Evolutionary conservation across 2,888 invertebrate genomes (phyloP).

Genomic region (Nudaria mundana): DNA sequence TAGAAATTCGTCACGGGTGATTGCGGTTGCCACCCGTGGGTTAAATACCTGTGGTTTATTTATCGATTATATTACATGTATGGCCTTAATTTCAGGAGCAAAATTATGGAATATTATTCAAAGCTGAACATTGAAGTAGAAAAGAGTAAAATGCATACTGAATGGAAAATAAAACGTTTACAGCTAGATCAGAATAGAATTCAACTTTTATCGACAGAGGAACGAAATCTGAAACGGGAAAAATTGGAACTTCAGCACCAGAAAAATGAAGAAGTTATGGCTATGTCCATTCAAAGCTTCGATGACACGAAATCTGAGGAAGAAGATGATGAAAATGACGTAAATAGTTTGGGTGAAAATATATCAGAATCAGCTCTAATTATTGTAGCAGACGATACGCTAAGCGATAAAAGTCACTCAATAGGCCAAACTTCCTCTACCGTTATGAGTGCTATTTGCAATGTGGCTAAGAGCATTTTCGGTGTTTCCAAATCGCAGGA

Average conservation of each 20-base stretch:
- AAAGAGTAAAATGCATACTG: constrained; percentile 76
- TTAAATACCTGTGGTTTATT: too few species aligned
- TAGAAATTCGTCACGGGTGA: too few species aligned
- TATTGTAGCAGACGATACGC: constrained; percentile 21
- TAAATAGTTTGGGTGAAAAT: neutral
- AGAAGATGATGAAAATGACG: constrained; percentile 28
- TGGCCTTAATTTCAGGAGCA: constrained; percentile 70
- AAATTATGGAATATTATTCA: constrained; percentile 84
- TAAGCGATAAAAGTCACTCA: constrained; percentile 33
- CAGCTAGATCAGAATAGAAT: constrained; percentile 69
- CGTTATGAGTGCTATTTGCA: constrained; percentile 60
- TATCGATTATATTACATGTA: too few species aligned
- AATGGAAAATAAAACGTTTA: constrained; percentile 79
- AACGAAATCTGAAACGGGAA: constrained; percentile 78
- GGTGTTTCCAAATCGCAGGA: constrained; percentile 42
- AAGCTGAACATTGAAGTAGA: constrained; percentile 82
- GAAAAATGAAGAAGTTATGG: constrained; percentile 60
- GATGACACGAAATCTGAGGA: constrained; percentile 44
- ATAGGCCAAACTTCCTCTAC: constrained; percentile 47
- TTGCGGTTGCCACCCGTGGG: too few species aligned
- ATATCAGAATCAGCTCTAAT: constrained; percentile 32
- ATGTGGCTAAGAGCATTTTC: constrained; percentile 61
- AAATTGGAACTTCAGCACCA: constrained; percentile 73
- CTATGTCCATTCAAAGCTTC: constrained; percentile 57
- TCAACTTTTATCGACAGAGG: constrained; percentile 72